Evolutionary conservation across 2,888 invertebrate genomes (phyloP).

Genomic region (Ditula angustiorana): DNA sequence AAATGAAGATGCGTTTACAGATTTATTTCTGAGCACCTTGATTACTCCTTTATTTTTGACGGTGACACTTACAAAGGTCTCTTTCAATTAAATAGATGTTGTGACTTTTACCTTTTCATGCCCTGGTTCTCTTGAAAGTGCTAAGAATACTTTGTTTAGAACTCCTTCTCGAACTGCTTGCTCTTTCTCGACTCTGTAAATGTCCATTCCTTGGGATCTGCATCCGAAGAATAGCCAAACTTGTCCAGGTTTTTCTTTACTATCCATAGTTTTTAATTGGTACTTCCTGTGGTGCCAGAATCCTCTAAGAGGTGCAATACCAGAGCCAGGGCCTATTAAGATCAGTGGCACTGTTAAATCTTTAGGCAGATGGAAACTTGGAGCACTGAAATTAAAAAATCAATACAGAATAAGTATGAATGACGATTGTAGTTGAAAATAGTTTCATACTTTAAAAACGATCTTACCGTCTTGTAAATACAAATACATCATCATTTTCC

Average conservation of each 20-base stretch:
- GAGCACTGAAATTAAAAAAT: conserved; percentile 87
- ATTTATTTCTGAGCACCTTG: too few species aligned
- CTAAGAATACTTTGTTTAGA: conserved; percentile 90
- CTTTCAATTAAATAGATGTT: too few species aligned
- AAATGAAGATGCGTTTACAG: too few species aligned
- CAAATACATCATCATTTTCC: conserved; percentile 87
- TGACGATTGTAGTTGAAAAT: background rate
- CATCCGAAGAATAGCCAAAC: conserved; percentile 96
- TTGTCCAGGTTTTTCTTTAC: conserved; percentile 60
- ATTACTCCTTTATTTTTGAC: too few species aligned
- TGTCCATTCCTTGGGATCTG: conserved; percentile 90
- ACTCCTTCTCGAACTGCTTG: conserved; percentile 88
- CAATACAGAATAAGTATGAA: background rate
- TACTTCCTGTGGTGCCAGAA: conserved; percentile 94
- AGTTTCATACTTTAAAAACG: background rate
- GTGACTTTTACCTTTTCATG: conserved; percentile 91
- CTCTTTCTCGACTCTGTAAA: conserved; percentile 93
- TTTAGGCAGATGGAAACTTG: conserved; percentile 93
- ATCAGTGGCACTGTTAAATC: conserved; percentile 91
- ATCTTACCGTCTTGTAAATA: conserved; percentile 92
- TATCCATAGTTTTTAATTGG: conserved; percentile 54
- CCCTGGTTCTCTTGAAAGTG: conserved; percentile 91
- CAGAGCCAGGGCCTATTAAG: conserved; percentile 96
- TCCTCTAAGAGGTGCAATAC: conserved; percentile 96
- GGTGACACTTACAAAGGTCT: too few species aligned